Percentiles rank a stretch among this genome's conserved stretches.
Conservation (phyloP, 1,140 invertebrate genomes). For the Octopus sinensis region DNA sequence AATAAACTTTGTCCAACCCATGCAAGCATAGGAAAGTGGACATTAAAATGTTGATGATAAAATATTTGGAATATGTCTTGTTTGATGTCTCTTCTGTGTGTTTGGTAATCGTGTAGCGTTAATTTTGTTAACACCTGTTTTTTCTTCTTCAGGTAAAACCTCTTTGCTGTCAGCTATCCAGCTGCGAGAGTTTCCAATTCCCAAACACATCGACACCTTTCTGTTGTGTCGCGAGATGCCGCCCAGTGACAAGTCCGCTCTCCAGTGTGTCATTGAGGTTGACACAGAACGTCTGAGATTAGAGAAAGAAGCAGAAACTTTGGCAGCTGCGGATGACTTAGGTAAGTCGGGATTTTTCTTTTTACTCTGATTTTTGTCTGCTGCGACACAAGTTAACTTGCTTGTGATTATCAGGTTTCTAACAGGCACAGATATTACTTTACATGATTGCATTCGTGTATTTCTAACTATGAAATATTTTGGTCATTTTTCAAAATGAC, state of each 20-base stretch:
- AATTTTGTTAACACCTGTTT: background rate
- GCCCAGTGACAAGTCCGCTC: conserved; percentile 82
- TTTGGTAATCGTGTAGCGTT: background rate
- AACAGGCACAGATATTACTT: too few relatives aligned
- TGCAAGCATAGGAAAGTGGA: too few relatives aligned
- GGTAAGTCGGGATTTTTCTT: conserved; percentile 58
- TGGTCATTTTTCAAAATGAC: too few relatives aligned
- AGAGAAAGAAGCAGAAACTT: conserved; percentile 88
- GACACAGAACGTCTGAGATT: conserved; percentile 89
- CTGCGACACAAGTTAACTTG: too few relatives aligned
- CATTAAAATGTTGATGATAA: too few relatives aligned
- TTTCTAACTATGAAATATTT: too few relatives aligned
- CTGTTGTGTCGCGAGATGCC: conserved; percentile 95
- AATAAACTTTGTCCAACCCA: too few relatives aligned
- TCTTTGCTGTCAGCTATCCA: conserved; percentile 87
- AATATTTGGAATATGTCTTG: background rate
- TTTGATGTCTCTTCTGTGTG: background rate
- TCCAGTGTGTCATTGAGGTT: conserved; percentile 97
- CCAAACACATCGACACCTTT: conserved; percentile 96
- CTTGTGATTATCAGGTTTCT: too few relatives aligned
- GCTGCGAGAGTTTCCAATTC: conserved; percentile 92
- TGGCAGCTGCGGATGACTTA: conserved; percentile 84
- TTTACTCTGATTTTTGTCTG: too few relatives aligned
- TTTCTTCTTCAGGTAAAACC: conserved; percentile 72
- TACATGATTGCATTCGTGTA: too few relatives aligned